A percentile compares a stretch with the other conserved stretches of the same genome.
Conservation (phyloP, 2,888 invertebrate species). For the Chironomus tentans region DNA sequence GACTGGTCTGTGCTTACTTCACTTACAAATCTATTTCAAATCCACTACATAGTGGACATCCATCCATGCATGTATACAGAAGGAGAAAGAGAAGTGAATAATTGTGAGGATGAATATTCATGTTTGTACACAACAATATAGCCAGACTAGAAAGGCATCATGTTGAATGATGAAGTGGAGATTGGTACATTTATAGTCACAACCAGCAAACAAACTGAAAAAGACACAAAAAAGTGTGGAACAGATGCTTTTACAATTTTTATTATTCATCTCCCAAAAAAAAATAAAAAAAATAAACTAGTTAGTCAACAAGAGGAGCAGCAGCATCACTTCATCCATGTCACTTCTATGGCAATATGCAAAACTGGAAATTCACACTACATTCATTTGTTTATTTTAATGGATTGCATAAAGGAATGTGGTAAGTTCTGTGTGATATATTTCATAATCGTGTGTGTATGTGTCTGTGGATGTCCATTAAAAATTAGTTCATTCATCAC, state of each 20-base stretch:
- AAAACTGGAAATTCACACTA: neutral
- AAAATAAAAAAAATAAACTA: too few relatives aligned
- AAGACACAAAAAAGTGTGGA: neutral
- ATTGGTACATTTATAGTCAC: neutral
- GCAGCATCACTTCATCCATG: neutral
- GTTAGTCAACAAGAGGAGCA: too few relatives aligned
- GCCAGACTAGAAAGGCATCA: neutral
- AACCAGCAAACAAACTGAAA: too few relatives aligned
- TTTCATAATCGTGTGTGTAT: neutral
- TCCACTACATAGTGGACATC: neutral
- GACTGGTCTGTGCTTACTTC: neutral
- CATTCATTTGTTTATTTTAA: neutral
- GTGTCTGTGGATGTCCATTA: constrained; percentile 2
- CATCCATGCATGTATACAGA: too few relatives aligned
- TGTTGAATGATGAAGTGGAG: constrained; percentile 18
- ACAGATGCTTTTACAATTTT: neutral
- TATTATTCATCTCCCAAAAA: neutral
- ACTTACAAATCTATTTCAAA: constrained; percentile 16
- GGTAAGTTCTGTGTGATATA: neutral
- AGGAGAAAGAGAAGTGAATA: neutral
- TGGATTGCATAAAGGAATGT: neutral
- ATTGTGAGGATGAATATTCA: neutral
- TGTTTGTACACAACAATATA: neutral
- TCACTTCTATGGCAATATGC: neutral
- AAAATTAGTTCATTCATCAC: constrained; percentile 26